Conservation (phyloP, 2,113 vertebrate genomes). For the Oceanites oceanicus region DNA sequence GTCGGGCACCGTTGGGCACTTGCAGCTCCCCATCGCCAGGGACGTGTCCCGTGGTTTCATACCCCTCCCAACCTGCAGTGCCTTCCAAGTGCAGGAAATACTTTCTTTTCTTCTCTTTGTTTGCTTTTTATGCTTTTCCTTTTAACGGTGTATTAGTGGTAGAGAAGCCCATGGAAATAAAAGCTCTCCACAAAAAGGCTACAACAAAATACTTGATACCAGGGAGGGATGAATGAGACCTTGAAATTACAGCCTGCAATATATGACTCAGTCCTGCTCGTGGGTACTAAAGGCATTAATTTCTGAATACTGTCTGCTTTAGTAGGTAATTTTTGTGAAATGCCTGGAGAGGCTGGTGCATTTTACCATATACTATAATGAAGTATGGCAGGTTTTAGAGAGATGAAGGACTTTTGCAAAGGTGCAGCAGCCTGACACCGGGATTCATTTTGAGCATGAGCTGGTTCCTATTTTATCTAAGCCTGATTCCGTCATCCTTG, state of each 20-base stretch:
- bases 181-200: not conserved
- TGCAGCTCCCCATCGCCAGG: not conserved
- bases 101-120: not conserved
- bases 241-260: slow-evolving; percentile 31
- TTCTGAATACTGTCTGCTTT: slow-evolving; percentile 25
- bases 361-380: not conserved
- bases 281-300: slow-evolving; percentile 32
- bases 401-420: slow-evolving; percentile 60
- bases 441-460: slow-evolving; percentile 45
- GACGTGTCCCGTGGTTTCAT: fast-evolving
- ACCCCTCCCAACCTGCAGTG: not conserved
- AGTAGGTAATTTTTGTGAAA: slow-evolving; percentile 25
- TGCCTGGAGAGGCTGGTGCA: not conserved
- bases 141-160: not conserved
- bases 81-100: not conserved
- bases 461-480: slow-evolving; percentile 53
- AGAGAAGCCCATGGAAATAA: not conserved
- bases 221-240: not conserved
- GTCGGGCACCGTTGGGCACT: not conserved
- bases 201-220: not conserved
- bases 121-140: not conserved
- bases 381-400: slow-evolving; percentile 28
- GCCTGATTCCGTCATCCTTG: slow-evolving; percentile 57
- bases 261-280: not conserved
- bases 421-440: slow-evolving; percentile 37